Evolutionary conservation across 2,797 vertebrate species (phyloP).

Genomic region (Bovichtus diacanthus): DNA sequence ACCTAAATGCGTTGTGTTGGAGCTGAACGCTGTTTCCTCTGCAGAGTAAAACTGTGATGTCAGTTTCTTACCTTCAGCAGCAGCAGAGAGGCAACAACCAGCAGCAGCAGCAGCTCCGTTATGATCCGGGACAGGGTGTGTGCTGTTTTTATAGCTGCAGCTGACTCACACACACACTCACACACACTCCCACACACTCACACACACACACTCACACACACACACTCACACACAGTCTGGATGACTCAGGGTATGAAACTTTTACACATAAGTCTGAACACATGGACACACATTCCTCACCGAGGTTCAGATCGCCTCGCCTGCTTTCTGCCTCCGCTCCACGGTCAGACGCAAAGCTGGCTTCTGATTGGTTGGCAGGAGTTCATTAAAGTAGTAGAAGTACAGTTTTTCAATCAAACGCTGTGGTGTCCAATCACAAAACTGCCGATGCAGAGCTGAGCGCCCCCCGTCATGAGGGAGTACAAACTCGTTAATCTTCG

Average conservation of each 20-base stretch:
- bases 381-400: not conserved
- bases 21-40: too few relatives aligned
- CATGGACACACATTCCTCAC: constrained; percentile 53
- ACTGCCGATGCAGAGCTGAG: too few relatives aligned
- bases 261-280: constrained; percentile 40
- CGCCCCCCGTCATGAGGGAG: too few relatives aligned
- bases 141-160: constrained; percentile 75
- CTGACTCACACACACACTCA: constrained; percentile 35
- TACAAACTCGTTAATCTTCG: too few relatives aligned
- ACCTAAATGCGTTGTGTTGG: accelerated
- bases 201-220: constrained; percentile 10
- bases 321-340: not conserved
- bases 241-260: constrained; percentile 50
- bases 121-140: constrained; percentile 67
- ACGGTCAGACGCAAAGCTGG: too few relatives aligned
- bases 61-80: constrained; percentile 59
- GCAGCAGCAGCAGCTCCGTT: constrained; percentile 64
- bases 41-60: too few relatives aligned
- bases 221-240: not conserved
- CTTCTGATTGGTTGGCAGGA: constrained; percentile 16
- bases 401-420: too few relatives aligned
- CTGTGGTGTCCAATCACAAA: too few relatives aligned
- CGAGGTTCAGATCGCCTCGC: constrained; percentile 3
- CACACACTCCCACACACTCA: constrained; percentile 1
- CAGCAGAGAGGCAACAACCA: too few relatives aligned